Conservation (phyloP, 2,888 invertebrate genomes). For the Stenodema calcarata region DNA sequence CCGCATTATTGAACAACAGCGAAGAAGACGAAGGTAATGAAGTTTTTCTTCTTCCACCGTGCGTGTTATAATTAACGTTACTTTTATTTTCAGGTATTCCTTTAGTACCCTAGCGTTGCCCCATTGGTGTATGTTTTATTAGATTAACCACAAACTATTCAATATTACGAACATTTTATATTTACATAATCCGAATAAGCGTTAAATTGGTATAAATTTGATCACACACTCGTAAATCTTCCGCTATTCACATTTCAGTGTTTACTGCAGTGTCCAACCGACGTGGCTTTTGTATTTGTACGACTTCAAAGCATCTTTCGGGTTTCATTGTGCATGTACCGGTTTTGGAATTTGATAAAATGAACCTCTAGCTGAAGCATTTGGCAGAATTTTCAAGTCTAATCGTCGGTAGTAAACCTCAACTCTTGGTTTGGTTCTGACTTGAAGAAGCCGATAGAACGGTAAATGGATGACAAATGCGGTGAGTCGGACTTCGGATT, state of each 20-base stretch:
- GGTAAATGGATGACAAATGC: not conserved
- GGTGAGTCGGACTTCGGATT: not conserved
- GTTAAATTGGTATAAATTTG: not conserved
- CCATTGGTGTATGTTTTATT: not conserved
- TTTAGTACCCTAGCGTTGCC: not conserved
- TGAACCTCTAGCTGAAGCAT: not conserved
- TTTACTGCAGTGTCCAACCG: not conserved
- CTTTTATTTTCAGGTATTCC: not conserved
- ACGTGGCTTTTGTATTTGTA: not conserved
- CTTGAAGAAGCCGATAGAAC: not conserved
- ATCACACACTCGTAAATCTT: not conserved
- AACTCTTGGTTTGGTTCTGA: too few relatives aligned
- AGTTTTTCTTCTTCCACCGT: too few relatives aligned
- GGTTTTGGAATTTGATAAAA: not conserved
- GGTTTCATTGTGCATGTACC: not conserved
- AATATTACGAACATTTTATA: not conserved
- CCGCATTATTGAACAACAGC: not conserved
- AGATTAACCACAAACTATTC: not conserved
- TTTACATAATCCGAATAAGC: too few relatives aligned
- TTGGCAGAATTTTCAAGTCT: not conserved
- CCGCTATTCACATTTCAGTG: not conserved
- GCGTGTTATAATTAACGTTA: not conserved
- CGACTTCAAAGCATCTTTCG: not conserved
- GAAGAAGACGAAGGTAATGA: not conserved
- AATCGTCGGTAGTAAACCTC: not conserved